A percentile compares a stretch with the other conserved stretches of the same genome.
Conservation (phyloP, 1,140 invertebrate species). For the Epicauta chinensis region DNA sequence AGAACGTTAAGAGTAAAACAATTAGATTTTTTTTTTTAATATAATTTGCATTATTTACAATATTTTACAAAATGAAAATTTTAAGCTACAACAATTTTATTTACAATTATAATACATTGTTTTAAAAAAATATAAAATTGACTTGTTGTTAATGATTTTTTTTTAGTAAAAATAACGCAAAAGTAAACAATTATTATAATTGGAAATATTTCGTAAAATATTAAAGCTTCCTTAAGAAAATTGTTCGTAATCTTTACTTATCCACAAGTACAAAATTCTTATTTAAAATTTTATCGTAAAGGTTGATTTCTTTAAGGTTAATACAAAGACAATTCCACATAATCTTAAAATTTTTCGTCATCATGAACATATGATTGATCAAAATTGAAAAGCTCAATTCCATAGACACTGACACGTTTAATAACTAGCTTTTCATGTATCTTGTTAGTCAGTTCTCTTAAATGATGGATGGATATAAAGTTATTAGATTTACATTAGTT, state of each 20-base stretch:
- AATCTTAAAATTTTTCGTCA: slow-evolving; percentile 1
- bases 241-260: not conserved
- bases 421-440: slow-evolving; percentile 10
- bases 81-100: slow-evolving; percentile 8
- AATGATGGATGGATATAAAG: slow-evolving; percentile 21
- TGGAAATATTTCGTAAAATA: not conserved
- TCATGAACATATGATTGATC: slow-evolving; percentile 10
- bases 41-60: slow-evolving; percentile 10
- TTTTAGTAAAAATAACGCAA: not conserved
- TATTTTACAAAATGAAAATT: slow-evolving; percentile 11
- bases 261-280: not conserved
- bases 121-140: slow-evolving; percentile 4
- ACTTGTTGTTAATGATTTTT: no score
- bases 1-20: no score
- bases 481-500: slow-evolving; percentile 13
- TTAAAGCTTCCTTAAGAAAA: not conserved
- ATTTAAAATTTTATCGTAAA: slow-evolving; percentile 6
- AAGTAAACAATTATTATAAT: no score
- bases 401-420: slow-evolving; percentile 10
- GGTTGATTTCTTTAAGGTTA: not conserved
- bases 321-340: not conserved
- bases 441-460: slow-evolving; percentile 7
- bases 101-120: slow-evolving; percentile 9
- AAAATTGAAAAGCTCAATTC: slow-evolving; percentile 12
- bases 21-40: slow-evolving; percentile 5